Conservation (phyloP, 1,140 invertebrate genomes). For the Penaeus chinensis region DNA sequence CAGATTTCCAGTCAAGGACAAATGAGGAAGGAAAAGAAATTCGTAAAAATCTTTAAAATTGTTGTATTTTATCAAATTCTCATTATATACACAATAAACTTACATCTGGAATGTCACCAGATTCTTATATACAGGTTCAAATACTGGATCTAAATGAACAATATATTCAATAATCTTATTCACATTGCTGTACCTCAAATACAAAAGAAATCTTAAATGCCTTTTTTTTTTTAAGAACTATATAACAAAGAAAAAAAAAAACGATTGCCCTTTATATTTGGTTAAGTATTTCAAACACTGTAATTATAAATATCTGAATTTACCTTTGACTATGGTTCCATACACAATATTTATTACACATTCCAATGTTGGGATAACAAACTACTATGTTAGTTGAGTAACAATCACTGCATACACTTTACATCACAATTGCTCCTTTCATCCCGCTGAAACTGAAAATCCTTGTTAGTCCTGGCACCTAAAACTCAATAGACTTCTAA, state of each 20-base stretch:
- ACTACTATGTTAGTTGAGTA: too few species aligned
- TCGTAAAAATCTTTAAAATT: too few species aligned
- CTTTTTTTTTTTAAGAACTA: conserved; percentile 2
- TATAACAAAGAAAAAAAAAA: conserved; percentile 11
- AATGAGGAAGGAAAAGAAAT: background rate
- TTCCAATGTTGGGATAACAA: too few species aligned
- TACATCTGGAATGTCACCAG: conserved; percentile 32
- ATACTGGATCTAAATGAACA: conserved; percentile 40
- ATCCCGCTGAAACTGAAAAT: too few species aligned
- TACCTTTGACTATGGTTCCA: background rate
- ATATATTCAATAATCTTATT: conserved; percentile 39
- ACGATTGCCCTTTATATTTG: conserved; percentile 15
- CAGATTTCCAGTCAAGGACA: background rate
- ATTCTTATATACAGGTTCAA: conserved; percentile 40
- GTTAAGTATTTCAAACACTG: conserved; percentile 21
- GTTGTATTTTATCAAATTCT: conserved; percentile 38
- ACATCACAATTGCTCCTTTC: too few species aligned
- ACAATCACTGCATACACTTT: too few species aligned
- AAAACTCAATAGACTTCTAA: too few species aligned
- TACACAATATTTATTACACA: background rate
- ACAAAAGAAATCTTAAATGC: conserved; percentile 16
- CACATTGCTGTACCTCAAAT: conserved; percentile 17
- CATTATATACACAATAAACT: conserved; percentile 32
- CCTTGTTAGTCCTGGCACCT: too few species aligned
- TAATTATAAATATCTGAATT: background rate